Base-by-base conservation (phyloP, 2,113 vertebrate genomes). In the Lepus europaeus region DNA sequence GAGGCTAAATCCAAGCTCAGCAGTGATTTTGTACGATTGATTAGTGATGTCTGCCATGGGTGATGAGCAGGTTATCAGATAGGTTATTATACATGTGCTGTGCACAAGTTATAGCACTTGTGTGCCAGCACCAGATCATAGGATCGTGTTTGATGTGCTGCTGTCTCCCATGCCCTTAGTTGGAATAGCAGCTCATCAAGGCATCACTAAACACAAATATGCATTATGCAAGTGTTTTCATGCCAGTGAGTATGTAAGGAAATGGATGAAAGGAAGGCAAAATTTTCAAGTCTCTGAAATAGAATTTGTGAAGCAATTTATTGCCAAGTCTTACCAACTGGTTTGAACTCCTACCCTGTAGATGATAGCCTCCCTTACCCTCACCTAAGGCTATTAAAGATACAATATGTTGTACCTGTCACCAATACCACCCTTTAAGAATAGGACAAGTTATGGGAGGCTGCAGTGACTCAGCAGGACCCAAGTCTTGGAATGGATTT, bases 381-480 rank as follows among this genome's bases (percentile, higher is more conserved):
- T 84, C 68, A 73, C 6, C 14, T 59, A 87, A 82, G 53, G 27
- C 59, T 84, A 76, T 72, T 89, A 61, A 91, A 87, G 84, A 77
- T 29, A 20, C 16, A 78, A 89, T 91, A 45, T 14, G 19, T 53
- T 27, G 22, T 19, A 68, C 36, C 72, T 78, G 56, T 85, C 51
- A 29, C 94, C 49, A 85, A 33, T 33, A 90, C 27, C 36, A 81
- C 12, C 49, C 63, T 39, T 92, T 79, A 88, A 68, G 73, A 73
- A 73, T 13, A 74, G 20, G 17, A n/a, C 53, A 61, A 82, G 73
- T 68, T 59, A 22, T n/a, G 81, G 91, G 81, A 56, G 19, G 59
- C 72, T 49, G 87, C 22, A 59, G 92, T 85, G 51, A 59, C 56
- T 87, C 91, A 90, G 91, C 72, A 92, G 89, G 81, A 91, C 16